Evolutionary conservation across 2,797 vertebrate species (phyloP), one percentile per base, ranked within the genome.

Genomic region (Triplophysa bombifrons): DNA sequence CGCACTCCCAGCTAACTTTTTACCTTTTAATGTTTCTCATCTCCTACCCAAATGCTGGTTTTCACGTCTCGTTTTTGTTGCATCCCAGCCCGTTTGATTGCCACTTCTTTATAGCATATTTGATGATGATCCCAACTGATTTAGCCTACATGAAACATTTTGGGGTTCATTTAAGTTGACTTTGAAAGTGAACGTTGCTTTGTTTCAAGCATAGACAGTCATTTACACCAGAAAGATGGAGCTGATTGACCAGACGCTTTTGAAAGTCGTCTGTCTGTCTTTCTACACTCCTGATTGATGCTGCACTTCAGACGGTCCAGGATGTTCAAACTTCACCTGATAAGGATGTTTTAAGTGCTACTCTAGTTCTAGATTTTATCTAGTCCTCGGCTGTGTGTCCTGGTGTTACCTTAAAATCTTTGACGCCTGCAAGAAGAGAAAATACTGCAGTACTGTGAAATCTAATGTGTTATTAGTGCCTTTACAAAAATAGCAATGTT

Each of bases 151-250:
- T 20, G 22, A 56, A 77, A 48, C 63, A 67, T 56, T 55, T 56
- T 44, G n/a, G 25, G 9, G 30, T 41, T 78, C 4, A 48, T 61
- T 64, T 68, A 14, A 68, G 53, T 63, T 25, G 17, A 38, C 38
- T 67, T 34, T 63, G 58, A 66, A 66, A 6, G 16, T 72, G 27
- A 72, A 58, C 14, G 17, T 50, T 46, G 25, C 56, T 69, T 17
- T 58, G n/a, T 72, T 78, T 78, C 34, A 61, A 70, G 48, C 14
- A 58, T 67, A 55, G 44, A 13, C 65, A 73, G n/a, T 69, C n/a
- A 41, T 50, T 74, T 48, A 64, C 64, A 20, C 22, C 38, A 41
- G 56, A 68, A 64, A 65, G 58, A 64, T 74, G 50, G n/a, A 50
- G 27, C 46, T 68, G 48, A 82, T 65, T 53, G 46, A 60, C 60